These are phyloP conservation scores for Sebastes jordani DNA, from an alignment of 2,797 vertebrate genomes.

Conservation along the genomic window DNA sequence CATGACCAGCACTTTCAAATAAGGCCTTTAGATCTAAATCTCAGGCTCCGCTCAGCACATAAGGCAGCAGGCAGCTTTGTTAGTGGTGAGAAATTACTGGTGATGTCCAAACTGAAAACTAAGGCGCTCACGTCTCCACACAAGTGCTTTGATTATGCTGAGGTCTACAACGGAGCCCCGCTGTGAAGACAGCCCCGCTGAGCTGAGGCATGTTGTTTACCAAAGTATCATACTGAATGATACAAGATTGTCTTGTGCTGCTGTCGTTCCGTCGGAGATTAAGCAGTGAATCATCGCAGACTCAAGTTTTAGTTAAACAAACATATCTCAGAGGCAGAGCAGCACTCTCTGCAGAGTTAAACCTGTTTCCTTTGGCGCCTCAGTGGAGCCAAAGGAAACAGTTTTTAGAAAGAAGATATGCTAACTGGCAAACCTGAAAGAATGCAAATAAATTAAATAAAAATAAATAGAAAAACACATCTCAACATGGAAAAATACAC, in stretches of 20 bases:
- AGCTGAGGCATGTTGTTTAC: constrained; percentile 60
- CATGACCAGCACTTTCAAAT: constrained; percentile 80
- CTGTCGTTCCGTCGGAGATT: constrained; percentile 42
- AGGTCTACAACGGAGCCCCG: constrained; percentile 68
- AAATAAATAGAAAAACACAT: neutral
- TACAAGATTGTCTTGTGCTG: constrained; percentile 41
- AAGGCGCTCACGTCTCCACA: constrained; percentile 63
- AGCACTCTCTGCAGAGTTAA: constrained; percentile 1
- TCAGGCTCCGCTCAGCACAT: constrained; percentile 65
- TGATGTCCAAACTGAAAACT: constrained; percentile 70
- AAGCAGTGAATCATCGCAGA: constrained; percentile 46
- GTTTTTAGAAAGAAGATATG: constrained; percentile 2
- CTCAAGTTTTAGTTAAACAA: constrained; percentile 49
- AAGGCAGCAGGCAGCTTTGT: constrained; percentile 73
- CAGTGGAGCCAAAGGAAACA: neutral
- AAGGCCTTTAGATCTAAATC: constrained; percentile 77
- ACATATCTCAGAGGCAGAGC: constrained; percentile 37
- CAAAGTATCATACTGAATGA: constrained; percentile 42
- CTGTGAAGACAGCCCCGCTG: constrained; percentile 49
- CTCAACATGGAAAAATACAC: neutral
- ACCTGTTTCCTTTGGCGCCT: neutral
- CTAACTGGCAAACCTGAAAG: neutral
- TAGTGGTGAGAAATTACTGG: constrained; percentile 72
- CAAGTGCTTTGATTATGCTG: constrained; percentile 67
- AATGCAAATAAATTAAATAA: neutral